These are phyloP conservation scores for Galeopsomyia nigrocyanea DNA, from an alignment of 2,888 invertebrate genomes.

Conservation along the genomic window DNA sequence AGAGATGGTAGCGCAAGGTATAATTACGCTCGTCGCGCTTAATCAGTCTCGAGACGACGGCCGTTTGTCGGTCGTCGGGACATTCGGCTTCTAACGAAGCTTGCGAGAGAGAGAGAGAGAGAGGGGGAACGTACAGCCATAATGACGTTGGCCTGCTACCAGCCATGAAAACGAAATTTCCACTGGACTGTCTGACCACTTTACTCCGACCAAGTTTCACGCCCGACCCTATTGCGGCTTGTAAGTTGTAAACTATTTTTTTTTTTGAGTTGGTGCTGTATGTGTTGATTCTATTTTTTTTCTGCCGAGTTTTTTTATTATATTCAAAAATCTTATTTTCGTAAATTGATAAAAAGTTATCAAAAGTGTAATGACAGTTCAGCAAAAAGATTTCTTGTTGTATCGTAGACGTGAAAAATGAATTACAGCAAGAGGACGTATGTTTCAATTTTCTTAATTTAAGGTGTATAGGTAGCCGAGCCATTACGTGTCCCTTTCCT, in stretches of 20 bases:
- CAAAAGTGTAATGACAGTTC: no score
- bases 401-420: no score
- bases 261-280: no score
- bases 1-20: neutral
- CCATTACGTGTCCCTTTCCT: conserved; percentile 8
- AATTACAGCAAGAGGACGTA: neutral
- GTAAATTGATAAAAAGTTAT: no score
- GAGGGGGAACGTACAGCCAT: neutral
- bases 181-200: neutral
- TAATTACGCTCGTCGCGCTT: conserved; percentile 10
- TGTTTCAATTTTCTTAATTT: conserved; percentile 30
- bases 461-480: conserved; percentile 15
- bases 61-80: neutral
- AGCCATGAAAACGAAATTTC: conserved; percentile 25
- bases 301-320: no score
- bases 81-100: conserved; percentile 34
- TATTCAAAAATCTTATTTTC: no score
- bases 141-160: conserved; percentile 7
- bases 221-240: no score
- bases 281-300: no score
- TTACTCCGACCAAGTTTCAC: neutral
- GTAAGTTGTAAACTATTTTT: no score
- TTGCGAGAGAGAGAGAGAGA: conserved; percentile 1
- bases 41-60: conserved; percentile 12
- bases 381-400: no score